Evolutionary conservation across 2,888 invertebrate genomes (phyloP), one percentile per base, ranked within the genome.

Genomic region (Antheraea yamamai): DNA sequence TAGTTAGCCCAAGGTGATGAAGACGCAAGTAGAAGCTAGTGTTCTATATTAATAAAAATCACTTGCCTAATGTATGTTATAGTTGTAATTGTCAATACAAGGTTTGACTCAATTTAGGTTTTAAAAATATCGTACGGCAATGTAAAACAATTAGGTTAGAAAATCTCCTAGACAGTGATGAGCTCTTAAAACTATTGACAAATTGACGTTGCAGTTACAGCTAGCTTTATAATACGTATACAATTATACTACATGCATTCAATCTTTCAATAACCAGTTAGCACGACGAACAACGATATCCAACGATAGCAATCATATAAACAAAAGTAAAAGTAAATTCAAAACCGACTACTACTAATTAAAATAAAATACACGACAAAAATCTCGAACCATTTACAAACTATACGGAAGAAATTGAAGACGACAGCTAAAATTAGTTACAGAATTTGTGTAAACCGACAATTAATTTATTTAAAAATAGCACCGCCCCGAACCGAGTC

Each of bases 391-490:
- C 70, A 70, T 70, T 70, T 70, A 39, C 23, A 70, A 70, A 26
- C 14, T n/a, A 39, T n/a, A 70, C 70, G 70, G 70, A 70, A 70
- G 70, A 70, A 39, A 70, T 70, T 18, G 70, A n/a, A 70, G 39
- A 39, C 39, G 70, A 70, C 70, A 70, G 39, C 39, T 66, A 66
- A 74, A 74, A 66, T 66, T 74, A 74, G 66, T 51, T 23, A 74
- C 64, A 18, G 64, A 51, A 74, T 30, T 47, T 66, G 18, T 74
- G 74, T 74, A 66, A 68, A 74, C 74, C 52, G 70, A 70, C 70
- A 68, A 70, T 74, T 74, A 74, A 74, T 70, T 74, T 74, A 52
- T 66, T 74, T 68, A 74, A 52, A 68, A n/a, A 52, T 52, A 52
- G 47, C 47, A 47, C 35, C 35, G 20, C 68, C 20, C 20, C 30